These are phyloP conservation scores for Phyllotreta cruciferae DNA, from an alignment of 2,888 invertebrate genomes.

Conservation along the genomic window DNA sequence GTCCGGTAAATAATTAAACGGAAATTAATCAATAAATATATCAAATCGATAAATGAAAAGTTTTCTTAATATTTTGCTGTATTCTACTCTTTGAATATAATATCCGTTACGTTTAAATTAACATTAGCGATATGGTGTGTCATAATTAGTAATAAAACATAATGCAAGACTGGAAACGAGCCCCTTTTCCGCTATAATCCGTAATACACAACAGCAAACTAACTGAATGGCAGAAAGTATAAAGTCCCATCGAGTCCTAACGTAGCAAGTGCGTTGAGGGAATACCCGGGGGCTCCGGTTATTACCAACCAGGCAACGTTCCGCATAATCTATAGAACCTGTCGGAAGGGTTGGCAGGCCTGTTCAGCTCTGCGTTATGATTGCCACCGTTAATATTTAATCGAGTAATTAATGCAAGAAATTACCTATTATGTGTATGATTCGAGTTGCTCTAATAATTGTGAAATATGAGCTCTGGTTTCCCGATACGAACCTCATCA, in stretches of 20 bases:
- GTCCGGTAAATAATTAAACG: slow-evolving; percentile 18
- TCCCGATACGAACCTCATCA: slow-evolving; percentile 34
- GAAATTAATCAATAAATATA: slow-evolving; percentile 24
- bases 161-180: too few relatives aligned
- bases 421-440: slow-evolving; percentile 64
- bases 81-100: too few relatives aligned
- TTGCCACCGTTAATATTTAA: slow-evolving; percentile 63
- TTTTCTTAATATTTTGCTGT: too few relatives aligned
- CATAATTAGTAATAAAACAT: too few relatives aligned
- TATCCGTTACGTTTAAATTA: too few relatives aligned
- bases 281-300: slow-evolving; percentile 51
- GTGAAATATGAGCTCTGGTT: slow-evolving; percentile 58
- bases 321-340: slow-evolving; percentile 60
- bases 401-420: slow-evolving; percentile 64
- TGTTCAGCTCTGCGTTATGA: slow-evolving; percentile 60
- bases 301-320: slow-evolving; percentile 49
- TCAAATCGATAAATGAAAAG: slow-evolving; percentile 19
- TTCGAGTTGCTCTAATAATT: slow-evolving; percentile 62
- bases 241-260: slow-evolving; percentile 51
- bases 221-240: slow-evolving; percentile 35
- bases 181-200: background rate
- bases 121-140: too few relatives aligned
- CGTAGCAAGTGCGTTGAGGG: slow-evolving; percentile 53
- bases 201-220: slow-evolving; percentile 5
- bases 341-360: slow-evolving; percentile 56